Conservation (phyloP, 2,113 vertebrate species). For the Ascaphus truei region DNA sequence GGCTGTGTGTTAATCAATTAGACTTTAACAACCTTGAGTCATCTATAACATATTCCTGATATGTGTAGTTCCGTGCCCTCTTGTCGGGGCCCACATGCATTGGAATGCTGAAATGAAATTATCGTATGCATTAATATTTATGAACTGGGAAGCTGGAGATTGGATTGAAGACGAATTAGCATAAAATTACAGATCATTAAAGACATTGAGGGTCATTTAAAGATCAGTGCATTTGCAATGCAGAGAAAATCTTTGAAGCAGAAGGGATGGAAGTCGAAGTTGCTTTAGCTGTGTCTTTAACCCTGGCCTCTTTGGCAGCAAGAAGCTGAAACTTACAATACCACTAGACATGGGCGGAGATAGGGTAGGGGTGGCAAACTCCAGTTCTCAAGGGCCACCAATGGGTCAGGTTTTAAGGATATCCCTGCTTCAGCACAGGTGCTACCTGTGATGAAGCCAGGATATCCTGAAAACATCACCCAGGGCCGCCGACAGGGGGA, state of each 20-base stretch:
- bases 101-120: not conserved
- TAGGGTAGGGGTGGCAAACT: too few species aligned
- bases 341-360: too few species aligned
- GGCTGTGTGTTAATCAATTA: not conserved
- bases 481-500: too few species aligned
- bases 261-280: not conserved
- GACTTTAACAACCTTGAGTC: slow-evolving; percentile 9
- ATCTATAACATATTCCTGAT: slow-evolving; percentile 4
- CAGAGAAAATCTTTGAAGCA: not conserved
- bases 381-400: too few species aligned
- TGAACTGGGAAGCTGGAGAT: slow-evolving; percentile 2
- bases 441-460: too few species aligned
- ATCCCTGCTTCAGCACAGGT: too few species aligned
- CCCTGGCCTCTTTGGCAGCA: too few species aligned
- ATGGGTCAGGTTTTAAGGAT: too few species aligned
- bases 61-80: slow-evolving; percentile 5
- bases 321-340: too few species aligned
- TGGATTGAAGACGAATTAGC: not conserved
- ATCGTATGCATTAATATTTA: slow-evolving; percentile 19
- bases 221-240: slow-evolving; percentile 1
- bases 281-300: too few species aligned
- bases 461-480: too few species aligned
- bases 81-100: not conserved
- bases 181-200: slow-evolving; percentile 24
- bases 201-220: slow-evolving; percentile 11